phyloP scores from a whole-genome alignment of 2,888 invertebrate species.

The Prenolepis imparis region DNA sequence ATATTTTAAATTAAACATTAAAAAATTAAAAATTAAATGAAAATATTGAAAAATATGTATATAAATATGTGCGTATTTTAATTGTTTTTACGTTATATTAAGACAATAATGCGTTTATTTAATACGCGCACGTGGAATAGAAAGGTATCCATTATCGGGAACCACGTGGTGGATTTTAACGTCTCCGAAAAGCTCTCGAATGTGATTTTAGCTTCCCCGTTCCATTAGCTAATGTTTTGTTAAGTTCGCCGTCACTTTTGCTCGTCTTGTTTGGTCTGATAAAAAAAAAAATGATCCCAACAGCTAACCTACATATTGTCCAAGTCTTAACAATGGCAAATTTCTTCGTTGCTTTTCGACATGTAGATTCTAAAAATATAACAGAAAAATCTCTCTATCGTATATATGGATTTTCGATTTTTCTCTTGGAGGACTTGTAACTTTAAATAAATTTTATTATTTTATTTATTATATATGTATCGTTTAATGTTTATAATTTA shows the following conservation, averaged over 20 bases:
- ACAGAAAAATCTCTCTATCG: background rate
- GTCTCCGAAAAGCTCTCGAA: constrained; percentile 19
- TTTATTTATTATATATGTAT: background rate
- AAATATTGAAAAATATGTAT: too few relatives aligned
- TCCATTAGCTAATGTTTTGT: constrained; percentile 52
- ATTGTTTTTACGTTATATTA: constrained; percentile 27
- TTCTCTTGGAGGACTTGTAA: background rate
- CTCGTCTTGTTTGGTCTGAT: background rate
- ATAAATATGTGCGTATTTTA: background rate
- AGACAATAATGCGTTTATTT: constrained; percentile 9
- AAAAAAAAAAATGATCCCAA: constrained; percentile 6
- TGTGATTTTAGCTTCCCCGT: constrained; percentile 42
- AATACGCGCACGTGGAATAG: background rate
- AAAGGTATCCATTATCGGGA: constrained; percentile 34
- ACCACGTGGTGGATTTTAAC: constrained; percentile 17
- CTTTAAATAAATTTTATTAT: background rate
- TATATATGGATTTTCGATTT: background rate
- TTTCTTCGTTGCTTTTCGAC: background rate
- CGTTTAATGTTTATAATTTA: background rate
- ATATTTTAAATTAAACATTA: too few relatives aligned
- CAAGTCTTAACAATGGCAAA: background rate
- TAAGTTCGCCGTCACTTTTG: constrained; percentile 2
- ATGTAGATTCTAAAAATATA: background rate
- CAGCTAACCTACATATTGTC: background rate
- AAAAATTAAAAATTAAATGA: too few relatives aligned